phyloP scores from a whole-genome alignment of 2,888 invertebrate species.

The Oligia latruncula region DNA sequence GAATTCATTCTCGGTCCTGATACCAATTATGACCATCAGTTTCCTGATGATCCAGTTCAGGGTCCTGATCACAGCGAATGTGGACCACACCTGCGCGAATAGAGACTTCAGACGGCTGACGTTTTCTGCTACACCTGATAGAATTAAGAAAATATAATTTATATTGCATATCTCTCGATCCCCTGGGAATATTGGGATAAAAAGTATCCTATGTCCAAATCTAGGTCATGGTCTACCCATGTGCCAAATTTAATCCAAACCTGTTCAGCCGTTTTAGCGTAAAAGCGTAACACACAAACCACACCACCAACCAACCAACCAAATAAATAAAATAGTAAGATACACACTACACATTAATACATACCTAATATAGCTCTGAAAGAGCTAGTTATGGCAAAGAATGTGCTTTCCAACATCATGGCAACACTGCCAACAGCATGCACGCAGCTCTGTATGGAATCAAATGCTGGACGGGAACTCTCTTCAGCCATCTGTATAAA shows the following conservation, averaged over 20 bases:
- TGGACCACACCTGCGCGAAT: constrained; percentile 96
- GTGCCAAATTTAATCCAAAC: too few species aligned
- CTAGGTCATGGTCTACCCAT: too few species aligned
- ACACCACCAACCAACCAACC: too few species aligned
- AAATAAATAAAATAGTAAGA: background rate
- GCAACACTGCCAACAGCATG: constrained; percentile 97
- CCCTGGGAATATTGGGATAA: too few species aligned
- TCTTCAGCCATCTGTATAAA: constrained; percentile 97
- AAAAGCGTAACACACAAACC: too few species aligned
- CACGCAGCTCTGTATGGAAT: constrained; percentile 97
- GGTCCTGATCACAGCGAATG: constrained; percentile 95
- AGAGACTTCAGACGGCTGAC: constrained; percentile 95
- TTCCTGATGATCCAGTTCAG: constrained; percentile 95
- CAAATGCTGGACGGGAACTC: constrained; percentile 97
- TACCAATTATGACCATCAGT: constrained; percentile 92
- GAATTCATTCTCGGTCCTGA: constrained; percentile 86
- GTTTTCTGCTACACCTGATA: constrained; percentile 96
- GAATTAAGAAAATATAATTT: background rate
- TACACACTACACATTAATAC: constrained; percentile 16
- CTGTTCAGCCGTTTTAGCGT: too few species aligned
- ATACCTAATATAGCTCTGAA: constrained; percentile 97
- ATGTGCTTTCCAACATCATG: constrained; percentile 99
- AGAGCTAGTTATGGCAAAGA: constrained; percentile 98
- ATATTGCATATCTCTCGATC: too few species aligned
- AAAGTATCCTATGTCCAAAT: too few species aligned